Conservation (phyloP, 2,113 vertebrate genomes). For the Xiphophorus maculatus region DNA sequence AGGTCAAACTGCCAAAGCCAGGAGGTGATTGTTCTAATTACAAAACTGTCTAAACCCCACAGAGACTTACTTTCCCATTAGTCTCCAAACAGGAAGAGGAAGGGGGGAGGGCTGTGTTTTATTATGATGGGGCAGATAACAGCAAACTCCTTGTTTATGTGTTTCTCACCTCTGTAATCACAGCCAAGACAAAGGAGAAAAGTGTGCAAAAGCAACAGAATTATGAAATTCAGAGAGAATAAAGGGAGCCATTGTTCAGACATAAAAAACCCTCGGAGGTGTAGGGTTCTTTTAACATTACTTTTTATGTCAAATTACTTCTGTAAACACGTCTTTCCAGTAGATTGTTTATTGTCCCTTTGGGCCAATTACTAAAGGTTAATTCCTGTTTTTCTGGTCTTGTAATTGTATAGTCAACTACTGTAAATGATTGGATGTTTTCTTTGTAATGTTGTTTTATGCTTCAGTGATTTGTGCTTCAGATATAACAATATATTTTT, state of each 20-base stretch:
- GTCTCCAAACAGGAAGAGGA: conserved; percentile 71
- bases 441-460: conserved; percentile 1
- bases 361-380: conserved; percentile 12
- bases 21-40: conserved; percentile 52
- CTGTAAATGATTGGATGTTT: background rate
- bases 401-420: background rate
- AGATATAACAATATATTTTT: background rate
- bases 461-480: background rate
- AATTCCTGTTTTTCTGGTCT: conserved; percentile 27
- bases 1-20: conserved; percentile 30
- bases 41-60: conserved; percentile 56
- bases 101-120: conserved; percentile 68
- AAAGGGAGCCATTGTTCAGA: conserved; percentile 7
- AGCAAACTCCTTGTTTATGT: conserved; percentile 64
- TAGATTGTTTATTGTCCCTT: conserved; percentile 19
- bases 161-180: conserved; percentile 71
- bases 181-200: conserved; percentile 25
- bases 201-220: conserved; percentile 15
- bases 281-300: background rate
- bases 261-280: background rate
- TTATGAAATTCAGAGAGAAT: conserved; percentile 28
- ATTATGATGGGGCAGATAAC: conserved; percentile 71
- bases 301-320: conserved; percentile 2
- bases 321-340: conserved; percentile 30
- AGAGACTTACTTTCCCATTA: conserved; percentile 73